Evolutionary conservation across 2,797 vertebrate genomes (phyloP).

Genomic region (Rhincodon typus): DNA sequence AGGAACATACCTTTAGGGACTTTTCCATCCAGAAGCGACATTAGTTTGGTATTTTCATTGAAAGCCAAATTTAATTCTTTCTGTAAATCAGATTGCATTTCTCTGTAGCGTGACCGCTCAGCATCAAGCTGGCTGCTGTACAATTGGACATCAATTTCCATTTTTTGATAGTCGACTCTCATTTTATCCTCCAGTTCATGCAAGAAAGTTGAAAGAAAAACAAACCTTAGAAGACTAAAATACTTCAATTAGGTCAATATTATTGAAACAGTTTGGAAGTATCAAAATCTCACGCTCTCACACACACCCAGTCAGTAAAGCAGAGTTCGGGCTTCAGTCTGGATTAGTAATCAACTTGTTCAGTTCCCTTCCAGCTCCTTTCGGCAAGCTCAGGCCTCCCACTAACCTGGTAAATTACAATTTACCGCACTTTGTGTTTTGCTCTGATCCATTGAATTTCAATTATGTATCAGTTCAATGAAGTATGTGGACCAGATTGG

Average conservation of each 20-base stretch:
- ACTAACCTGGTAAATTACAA: too few relatives aligned
- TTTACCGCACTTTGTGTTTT: too few relatives aligned
- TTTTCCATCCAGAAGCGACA: conserved; percentile 68
- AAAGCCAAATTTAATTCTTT: conserved; percentile 63
- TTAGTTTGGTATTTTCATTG: conserved; percentile 75
- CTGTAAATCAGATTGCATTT: conserved; percentile 62
- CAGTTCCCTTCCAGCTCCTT: too few relatives aligned
- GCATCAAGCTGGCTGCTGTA: conserved; percentile 53
- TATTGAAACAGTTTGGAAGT: background rate
- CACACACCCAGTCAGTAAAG: too few relatives aligned
- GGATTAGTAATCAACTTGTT: too few relatives aligned
- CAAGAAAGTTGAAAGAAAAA: conserved; percentile 39
- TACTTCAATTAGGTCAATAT: background rate
- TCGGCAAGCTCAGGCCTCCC: too few relatives aligned
- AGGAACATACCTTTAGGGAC: conserved; percentile 70
- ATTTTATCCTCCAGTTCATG: conserved; percentile 51
- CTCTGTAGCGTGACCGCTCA: conserved; percentile 50
- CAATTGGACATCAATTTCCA: conserved; percentile 52
- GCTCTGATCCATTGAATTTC: too few relatives aligned
- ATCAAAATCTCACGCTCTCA: background rate
- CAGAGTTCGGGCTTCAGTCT: too few relatives aligned
- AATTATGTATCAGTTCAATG: too few relatives aligned
- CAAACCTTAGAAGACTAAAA: background rate
- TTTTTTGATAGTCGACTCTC: conserved; percentile 46
- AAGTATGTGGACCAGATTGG: too few relatives aligned